Evolutionary conservation across 2,888 invertebrate genomes (phyloP).

Genomic region (Eustalomyia histrio): DNA sequence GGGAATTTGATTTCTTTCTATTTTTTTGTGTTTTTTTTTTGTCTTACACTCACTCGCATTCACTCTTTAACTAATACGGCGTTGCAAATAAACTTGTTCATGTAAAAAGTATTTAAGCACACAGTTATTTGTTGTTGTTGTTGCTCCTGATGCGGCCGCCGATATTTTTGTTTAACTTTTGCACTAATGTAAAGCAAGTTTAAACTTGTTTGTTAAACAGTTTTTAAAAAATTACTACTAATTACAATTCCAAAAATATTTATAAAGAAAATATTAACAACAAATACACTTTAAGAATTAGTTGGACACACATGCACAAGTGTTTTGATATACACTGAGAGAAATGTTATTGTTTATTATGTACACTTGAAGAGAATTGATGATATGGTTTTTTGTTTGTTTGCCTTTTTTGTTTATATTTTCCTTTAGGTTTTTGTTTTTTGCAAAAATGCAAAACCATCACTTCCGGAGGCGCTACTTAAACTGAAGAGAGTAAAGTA

Average conservation of each 20-base stretch:
- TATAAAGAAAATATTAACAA: slow-evolving; percentile 17
- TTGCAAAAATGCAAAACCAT: slow-evolving; percentile 73
- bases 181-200: slow-evolving; percentile 17
- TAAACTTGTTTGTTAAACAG: slow-evolving; percentile 43
- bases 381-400: slow-evolving; percentile 15
- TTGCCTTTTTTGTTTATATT: slow-evolving; percentile 2
- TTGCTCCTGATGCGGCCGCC: no score
- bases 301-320: not conserved
- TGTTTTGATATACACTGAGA: slow-evolving; percentile 30
- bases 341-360: not conserved
- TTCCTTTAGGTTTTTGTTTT: slow-evolving; percentile 21
- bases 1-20: not conserved
- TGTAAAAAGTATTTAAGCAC: slow-evolving; percentile 38
- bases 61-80: not conserved
- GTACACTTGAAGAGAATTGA: not conserved
- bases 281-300: not conserved
- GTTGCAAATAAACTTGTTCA: slow-evolving; percentile 38
- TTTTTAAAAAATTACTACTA: slow-evolving; percentile 38
- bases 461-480: slow-evolving; percentile 80
- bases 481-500: slow-evolving; percentile 74
- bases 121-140: slow-evolving; percentile 24
- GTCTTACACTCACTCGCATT: no score
- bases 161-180: slow-evolving; percentile 27
- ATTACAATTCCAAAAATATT: slow-evolving; percentile 32
- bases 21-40: not conserved